Conservation (phyloP, 2,797 vertebrate genomes). For the Bovichtus diacanthus region DNA sequence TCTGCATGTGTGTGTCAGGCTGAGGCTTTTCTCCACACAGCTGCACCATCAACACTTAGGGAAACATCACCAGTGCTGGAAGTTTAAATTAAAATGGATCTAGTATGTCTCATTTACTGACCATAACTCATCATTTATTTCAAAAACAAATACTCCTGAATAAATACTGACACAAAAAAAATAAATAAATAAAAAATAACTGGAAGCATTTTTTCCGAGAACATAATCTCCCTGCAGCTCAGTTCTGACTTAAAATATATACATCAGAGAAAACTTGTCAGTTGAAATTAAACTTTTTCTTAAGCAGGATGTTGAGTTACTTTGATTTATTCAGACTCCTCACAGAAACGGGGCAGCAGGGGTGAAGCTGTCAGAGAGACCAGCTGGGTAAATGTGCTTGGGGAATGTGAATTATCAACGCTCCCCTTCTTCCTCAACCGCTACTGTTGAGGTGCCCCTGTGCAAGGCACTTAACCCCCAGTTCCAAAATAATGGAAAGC, state of each 20-base stretch:
- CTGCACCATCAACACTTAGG: neutral
- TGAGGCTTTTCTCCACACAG: neutral
- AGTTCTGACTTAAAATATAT: slow-evolving; percentile 3
- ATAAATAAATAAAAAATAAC: neutral
- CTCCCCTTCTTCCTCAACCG: neutral
- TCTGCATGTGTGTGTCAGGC: slow-evolving; percentile 29
- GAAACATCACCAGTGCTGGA: neutral
- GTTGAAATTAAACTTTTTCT: slow-evolving; percentile 20
- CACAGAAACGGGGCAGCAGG: slow-evolving; percentile 1
- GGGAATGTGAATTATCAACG: slow-evolving; percentile 9
- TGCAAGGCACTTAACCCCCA: slow-evolving; percentile 68
- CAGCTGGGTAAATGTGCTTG: neutral
- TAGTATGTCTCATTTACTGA: neutral
- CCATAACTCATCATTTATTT: neutral
- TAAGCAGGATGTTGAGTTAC: neutral
- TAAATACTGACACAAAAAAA: neutral
- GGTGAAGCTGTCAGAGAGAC: neutral
- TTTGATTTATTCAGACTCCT: slow-evolving; percentile 14
- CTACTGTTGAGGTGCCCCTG: slow-evolving; percentile 37
- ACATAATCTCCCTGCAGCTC: neutral
- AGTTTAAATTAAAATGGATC: slow-evolving; percentile 9
- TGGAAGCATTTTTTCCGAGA: neutral
- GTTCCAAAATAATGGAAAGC: slow-evolving; percentile 22
- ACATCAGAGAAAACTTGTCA: slow-evolving; percentile 2
- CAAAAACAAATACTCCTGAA: neutral